A percentile compares a stretch with the other conserved stretches of the same genome.
Conservation (phyloP, 2,888 invertebrate species). For the Allacma fusca region DNA sequence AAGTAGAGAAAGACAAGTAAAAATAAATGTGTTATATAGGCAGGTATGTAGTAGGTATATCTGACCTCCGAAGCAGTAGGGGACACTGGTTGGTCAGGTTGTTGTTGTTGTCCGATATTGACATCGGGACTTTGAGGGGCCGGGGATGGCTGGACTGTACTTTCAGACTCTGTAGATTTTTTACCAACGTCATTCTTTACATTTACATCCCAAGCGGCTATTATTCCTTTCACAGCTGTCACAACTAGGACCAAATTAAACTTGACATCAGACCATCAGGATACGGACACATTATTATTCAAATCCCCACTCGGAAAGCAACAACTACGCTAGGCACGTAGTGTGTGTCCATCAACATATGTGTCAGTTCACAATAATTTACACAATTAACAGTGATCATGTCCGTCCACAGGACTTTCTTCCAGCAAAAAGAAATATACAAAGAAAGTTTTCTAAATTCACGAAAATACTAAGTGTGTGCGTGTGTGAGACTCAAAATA, state of each 20-base stretch:
- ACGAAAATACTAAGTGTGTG: no score
- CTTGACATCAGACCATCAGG: constrained; percentile 22
- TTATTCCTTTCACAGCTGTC: constrained; percentile 80
- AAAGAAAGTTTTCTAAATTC: no score
- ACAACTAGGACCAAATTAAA: constrained; percentile 70
- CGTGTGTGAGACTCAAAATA: no score
- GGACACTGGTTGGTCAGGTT: constrained; percentile 17
- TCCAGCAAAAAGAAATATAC: no score
- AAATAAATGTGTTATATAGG: neutral
- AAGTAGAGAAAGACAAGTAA: no score
- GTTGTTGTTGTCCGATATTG: constrained; percentile 9
- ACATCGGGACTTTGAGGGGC: constrained; percentile 24
- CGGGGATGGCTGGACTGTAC: constrained; percentile 21
- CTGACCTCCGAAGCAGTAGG: constrained; percentile 21
- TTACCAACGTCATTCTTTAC: constrained; percentile 37
- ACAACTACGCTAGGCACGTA: constrained; percentile 23
- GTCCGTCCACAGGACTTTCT: neutral
- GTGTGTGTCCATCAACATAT: no score
- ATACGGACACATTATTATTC: constrained; percentile 13
- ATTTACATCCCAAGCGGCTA: constrained; percentile 75
- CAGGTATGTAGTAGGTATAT: neutral
- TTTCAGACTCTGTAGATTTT: constrained; percentile 29
- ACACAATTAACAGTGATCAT: no score
- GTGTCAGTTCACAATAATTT: no score
- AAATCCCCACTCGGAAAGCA: constrained; percentile 13